A percentile compares a stretch with the other conserved stretches of the same genome.
These are phyloP conservation scores for Coelogynopora nodosa DNA, from an alignment of 2,888 invertebrate genomes.

Conservation along the genomic window DNA sequence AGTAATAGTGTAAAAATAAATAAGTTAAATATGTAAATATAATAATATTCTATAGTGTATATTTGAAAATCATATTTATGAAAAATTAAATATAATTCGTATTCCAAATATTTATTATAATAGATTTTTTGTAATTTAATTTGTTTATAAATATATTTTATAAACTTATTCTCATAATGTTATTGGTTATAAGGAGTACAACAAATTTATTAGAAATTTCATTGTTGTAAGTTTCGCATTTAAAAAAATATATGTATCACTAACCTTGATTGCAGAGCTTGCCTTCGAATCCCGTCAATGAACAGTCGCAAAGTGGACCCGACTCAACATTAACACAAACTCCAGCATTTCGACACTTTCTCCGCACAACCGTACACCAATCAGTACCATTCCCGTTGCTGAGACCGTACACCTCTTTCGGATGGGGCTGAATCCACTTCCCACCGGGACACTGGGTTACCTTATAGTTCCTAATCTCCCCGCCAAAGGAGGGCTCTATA, in stretches of 20 bases:
- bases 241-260: too few relatives aligned
- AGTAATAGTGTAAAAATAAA: too few relatives aligned
- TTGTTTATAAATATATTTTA: neutral
- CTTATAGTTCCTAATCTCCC: conserved; percentile 18
- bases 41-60: too few relatives aligned
- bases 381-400: neutral
- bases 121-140: neutral
- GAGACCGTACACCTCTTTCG: neutral
- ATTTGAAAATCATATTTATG: neutral
- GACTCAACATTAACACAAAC: neutral
- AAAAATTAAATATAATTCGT: neutral
- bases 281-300: neutral
- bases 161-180: too few relatives aligned
- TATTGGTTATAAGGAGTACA: too few relatives aligned
- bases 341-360: neutral
- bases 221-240: too few relatives aligned
- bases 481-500: conserved; percentile 25
- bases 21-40: too few relatives aligned
- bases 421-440: neutral
- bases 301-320: neutral
- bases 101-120: neutral
- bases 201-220: too few relatives aligned
- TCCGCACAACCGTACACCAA: neutral
- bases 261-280: neutral
- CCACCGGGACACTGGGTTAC: neutral